Evolutionary conservation across 2,888 invertebrate genomes (phyloP).

Genomic region (Callyntrura sp.): DNA sequence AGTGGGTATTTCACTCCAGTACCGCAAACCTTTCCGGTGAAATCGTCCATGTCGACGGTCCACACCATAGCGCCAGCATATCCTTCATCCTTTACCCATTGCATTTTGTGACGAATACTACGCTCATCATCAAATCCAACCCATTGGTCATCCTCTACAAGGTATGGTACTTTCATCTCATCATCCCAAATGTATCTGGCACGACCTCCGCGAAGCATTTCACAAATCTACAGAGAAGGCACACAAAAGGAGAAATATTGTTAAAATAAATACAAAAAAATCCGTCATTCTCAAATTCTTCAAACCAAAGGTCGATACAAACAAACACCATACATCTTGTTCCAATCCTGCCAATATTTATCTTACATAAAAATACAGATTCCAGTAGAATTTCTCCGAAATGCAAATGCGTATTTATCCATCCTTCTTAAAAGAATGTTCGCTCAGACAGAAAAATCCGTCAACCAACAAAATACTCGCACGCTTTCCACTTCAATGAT

Average conservation of each 20-base stretch:
- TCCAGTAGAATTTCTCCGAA: too few relatives aligned
- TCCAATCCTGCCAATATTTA: too few relatives aligned
- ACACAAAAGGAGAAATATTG: not conserved
- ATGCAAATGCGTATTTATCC: too few relatives aligned
- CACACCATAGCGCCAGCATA: slow-evolving; percentile 93
- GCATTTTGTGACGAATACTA: slow-evolving; percentile 95
- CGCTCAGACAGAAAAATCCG: too few relatives aligned
- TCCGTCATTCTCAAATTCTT: too few relatives aligned
- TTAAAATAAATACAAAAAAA: too few relatives aligned
- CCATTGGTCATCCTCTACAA: slow-evolving; percentile 95
- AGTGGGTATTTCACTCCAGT: slow-evolving; percentile 94
- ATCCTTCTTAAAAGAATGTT: too few relatives aligned
- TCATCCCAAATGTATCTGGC: slow-evolving; percentile 97
- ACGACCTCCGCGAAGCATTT: slow-evolving; percentile 92
- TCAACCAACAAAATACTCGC: too few relatives aligned
- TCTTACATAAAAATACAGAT: too few relatives aligned
- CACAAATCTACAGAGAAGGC: slow-evolving; percentile 92
- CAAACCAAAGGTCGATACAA: too few relatives aligned
- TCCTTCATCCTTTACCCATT: slow-evolving; percentile 94
- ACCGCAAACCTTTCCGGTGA: slow-evolving; percentile 93
- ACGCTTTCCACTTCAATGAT: too few relatives aligned
- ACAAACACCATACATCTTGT: too few relatives aligned
- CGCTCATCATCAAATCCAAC: slow-evolving; percentile 95
- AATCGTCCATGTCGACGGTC: slow-evolving; percentile 98
- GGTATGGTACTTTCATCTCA: slow-evolving; percentile 98